Conservation (phyloP, 2,797 vertebrate species). For the Chaetodon trifasciatus region DNA sequence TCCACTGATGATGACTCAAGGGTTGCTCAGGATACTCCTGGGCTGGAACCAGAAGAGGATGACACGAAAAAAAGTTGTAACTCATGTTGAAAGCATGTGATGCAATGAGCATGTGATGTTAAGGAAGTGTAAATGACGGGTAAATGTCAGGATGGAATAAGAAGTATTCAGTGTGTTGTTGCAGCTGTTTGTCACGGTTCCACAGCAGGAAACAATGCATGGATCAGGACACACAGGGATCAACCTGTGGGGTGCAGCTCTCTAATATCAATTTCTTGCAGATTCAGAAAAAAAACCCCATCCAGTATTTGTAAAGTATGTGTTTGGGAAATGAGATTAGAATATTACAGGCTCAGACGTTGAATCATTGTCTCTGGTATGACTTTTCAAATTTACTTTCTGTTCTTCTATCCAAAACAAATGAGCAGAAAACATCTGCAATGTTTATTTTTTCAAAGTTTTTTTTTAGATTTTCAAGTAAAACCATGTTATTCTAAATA, state of each 20-base stretch:
- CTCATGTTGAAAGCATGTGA: slow-evolving; percentile 2
- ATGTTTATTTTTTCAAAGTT: neutral
- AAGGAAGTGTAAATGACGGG: neutral
- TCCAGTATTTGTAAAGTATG: neutral
- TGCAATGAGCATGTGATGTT: slow-evolving; percentile 2
- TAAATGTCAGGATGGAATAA: neutral
- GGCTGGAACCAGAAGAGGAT: neutral
- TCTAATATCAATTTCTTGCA: neutral
- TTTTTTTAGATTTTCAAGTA: neutral
- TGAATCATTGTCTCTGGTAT: neutral
- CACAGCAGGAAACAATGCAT: neutral
- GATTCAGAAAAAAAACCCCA: neutral
- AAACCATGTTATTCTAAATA: neutral
- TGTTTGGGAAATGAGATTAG: neutral
- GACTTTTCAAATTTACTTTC: neutral
- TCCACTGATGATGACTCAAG: slow-evolving; percentile 31
- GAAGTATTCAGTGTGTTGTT: neutral
- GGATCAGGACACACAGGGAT: neutral
- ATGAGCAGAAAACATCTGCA: neutral
- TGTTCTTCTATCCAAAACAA: neutral
- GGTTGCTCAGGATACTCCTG: neutral
- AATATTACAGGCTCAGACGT: neutral
- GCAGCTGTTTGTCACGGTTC: neutral
- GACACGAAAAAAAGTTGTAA: neutral
- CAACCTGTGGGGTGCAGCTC: neutral